phyloP scores from a whole-genome alignment of 2,797 vertebrate species.

The Helostoma temminkii region DNA sequence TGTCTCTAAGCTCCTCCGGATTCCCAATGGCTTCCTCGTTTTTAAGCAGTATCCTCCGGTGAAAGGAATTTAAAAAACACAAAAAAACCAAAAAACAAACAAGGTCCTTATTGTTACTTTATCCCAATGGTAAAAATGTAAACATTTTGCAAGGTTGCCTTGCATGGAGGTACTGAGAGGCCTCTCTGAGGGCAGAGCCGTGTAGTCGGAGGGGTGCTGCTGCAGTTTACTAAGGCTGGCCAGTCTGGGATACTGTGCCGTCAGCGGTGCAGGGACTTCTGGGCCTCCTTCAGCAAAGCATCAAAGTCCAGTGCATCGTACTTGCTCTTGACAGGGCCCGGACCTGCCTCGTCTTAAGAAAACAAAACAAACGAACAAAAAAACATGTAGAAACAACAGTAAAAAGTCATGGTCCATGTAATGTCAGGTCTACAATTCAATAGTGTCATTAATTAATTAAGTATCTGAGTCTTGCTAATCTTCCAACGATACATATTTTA shows the following conservation, averaged over 20 bases:
- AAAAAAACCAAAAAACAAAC: conserved; percentile 15
- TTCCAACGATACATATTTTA: no score
- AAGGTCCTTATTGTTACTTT: conserved; percentile 81
- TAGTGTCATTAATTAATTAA: no score
- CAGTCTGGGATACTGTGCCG: conserved; percentile 80
- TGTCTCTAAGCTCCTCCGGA: conserved; percentile 36
- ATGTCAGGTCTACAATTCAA: not conserved
- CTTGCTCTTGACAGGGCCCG: conserved; percentile 93
- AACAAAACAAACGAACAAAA: no score
- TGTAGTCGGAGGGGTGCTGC: conserved; percentile 64
- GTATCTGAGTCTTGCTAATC: no score
- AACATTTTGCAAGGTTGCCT: conserved; percentile 97
- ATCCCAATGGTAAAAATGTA: conserved; percentile 97
- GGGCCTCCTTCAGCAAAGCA: conserved; percentile 98
- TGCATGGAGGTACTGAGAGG: conserved; percentile 93
- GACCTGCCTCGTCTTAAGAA: conserved; percentile 90
- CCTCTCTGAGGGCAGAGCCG: conserved; percentile 60
- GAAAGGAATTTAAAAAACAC: conserved; percentile 73
- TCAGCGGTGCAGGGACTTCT: conserved; percentile 98
- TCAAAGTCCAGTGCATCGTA: conserved; percentile 99
- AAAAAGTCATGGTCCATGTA: not conserved
- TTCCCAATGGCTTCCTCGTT: conserved; percentile 67
- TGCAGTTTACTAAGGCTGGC: conserved; percentile 74
- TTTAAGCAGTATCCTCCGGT: conserved; percentile 78
- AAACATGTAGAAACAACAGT: no score